Percentiles rank a stretch among this genome's conserved stretches.
Conservation (phyloP, 2,888 invertebrate genomes). For the Napeogenes sylphis region DNA sequence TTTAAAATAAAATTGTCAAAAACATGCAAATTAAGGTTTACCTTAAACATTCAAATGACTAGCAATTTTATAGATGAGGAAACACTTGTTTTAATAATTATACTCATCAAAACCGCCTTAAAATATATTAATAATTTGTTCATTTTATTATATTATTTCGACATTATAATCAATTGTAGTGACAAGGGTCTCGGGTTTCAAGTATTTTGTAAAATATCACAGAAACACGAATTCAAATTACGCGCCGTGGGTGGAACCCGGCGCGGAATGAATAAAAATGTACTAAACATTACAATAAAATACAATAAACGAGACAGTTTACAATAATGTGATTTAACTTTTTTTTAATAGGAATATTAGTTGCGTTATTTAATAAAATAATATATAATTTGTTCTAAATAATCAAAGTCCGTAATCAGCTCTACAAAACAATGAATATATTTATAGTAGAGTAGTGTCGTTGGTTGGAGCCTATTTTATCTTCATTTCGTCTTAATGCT, state of each 20-base stretch:
- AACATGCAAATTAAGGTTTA: too few species aligned
- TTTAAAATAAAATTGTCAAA: too few species aligned
- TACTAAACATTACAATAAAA: conserved; percentile 26
- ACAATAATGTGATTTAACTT: not conserved
- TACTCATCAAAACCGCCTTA: not conserved
- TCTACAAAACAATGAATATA: conserved; percentile 66
- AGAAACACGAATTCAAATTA: conserved; percentile 49
- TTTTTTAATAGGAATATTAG: too few species aligned
- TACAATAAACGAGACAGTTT: conserved; percentile 21
- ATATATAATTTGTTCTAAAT: conserved; percentile 38
- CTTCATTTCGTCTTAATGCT: conserved; percentile 62
- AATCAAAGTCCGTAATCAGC: conserved; percentile 56
- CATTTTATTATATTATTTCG: conserved; percentile 7
- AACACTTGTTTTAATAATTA: too few species aligned
- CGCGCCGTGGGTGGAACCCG: conserved; percentile 35
- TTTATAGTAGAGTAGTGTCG: conserved; percentile 54
- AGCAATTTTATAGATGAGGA: too few species aligned
- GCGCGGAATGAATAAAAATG: conserved; percentile 16
- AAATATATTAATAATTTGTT: not conserved
- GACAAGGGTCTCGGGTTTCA: conserved; percentile 51
- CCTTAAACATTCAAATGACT: too few species aligned
- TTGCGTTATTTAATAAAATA: too few species aligned
- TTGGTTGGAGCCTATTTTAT: conserved; percentile 61
- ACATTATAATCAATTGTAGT: conserved; percentile 30
- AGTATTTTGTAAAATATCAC: conserved; percentile 53